Evolutionary conservation across 2,888 invertebrate genomes (phyloP).

Genomic region (Daptonema setosum): DNA sequence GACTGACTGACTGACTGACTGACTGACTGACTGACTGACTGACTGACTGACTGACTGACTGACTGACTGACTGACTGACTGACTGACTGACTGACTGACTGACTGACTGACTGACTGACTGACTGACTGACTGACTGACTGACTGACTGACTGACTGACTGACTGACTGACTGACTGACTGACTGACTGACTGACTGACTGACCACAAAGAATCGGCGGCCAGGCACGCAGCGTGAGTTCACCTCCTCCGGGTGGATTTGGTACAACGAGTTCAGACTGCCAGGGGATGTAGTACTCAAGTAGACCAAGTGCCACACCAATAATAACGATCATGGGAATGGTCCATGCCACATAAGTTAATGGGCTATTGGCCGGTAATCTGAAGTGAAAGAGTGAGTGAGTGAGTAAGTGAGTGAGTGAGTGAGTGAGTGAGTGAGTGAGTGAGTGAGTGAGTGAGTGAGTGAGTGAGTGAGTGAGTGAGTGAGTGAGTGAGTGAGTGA

Average conservation of each 20-base stretch:
- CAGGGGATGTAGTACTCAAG: not conserved
- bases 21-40: too few species aligned
- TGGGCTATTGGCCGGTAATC: not conserved
- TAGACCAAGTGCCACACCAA: not conserved
- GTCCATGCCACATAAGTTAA: not conserved
- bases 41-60: too few species aligned
- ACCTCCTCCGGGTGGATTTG: too few species aligned
- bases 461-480: not conserved
- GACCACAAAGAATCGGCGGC: not conserved
- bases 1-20: too few species aligned
- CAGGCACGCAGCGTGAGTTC: not conserved
- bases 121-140: too few species aligned
- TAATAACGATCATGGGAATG: not conserved
- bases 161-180: too few species aligned
- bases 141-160: too few species aligned
- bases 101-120: too few species aligned
- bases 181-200: too few species aligned
- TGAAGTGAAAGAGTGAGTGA: slow-evolving; percentile 11
- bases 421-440: not conserved
- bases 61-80: too few species aligned
- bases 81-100: too few species aligned
- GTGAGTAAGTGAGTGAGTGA: not conserved
- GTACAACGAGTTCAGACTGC: not conserved
- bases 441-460: not conserved
- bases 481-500: not conserved